Conservation (phyloP, 2,797 vertebrate species). For the Liparis tanakae region DNA sequence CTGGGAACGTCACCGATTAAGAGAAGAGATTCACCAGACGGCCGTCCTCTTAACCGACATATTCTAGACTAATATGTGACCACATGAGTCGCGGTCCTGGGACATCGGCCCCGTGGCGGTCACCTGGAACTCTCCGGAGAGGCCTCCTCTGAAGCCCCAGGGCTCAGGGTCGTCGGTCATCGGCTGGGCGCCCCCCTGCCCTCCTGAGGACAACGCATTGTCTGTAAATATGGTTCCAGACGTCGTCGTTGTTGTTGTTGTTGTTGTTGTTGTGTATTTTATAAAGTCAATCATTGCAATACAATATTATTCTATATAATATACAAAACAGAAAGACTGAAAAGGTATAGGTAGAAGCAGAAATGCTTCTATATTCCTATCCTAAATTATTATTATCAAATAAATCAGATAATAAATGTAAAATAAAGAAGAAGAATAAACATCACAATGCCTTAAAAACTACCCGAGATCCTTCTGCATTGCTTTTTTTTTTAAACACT, state of each 20-base stretch:
- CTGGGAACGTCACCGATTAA: not conserved
- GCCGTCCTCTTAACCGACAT: not conserved
- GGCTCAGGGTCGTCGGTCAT: slow-evolving; percentile 96
- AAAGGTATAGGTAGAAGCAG: too few relatives aligned
- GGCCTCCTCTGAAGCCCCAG: slow-evolving; percentile 98
- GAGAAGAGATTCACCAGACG: not conserved
- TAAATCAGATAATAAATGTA: too few relatives aligned
- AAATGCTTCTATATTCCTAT: too few relatives aligned
- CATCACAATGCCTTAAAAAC: not conserved
- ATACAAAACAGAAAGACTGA: too few relatives aligned
- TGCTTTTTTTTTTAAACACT: not conserved
- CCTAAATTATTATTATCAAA: too few relatives aligned
- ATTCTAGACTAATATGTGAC: not conserved
- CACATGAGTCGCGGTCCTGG: not conserved
- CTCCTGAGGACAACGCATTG: slow-evolving; percentile 88
- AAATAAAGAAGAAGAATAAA: not conserved
- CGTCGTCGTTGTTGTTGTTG: too few relatives aligned
- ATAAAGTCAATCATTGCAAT: too few relatives aligned
- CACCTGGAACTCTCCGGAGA: slow-evolving; percentile 99
- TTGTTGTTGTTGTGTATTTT: too few relatives aligned
- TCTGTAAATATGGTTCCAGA: not conserved
- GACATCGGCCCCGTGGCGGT: not conserved
- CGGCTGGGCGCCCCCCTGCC: slow-evolving; percentile 88
- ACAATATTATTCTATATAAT: too few relatives aligned
- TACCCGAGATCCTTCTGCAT: not conserved